phyloP scores from a whole-genome alignment of 2,888 invertebrate genomes.

The Andrena bicolor region DNA sequence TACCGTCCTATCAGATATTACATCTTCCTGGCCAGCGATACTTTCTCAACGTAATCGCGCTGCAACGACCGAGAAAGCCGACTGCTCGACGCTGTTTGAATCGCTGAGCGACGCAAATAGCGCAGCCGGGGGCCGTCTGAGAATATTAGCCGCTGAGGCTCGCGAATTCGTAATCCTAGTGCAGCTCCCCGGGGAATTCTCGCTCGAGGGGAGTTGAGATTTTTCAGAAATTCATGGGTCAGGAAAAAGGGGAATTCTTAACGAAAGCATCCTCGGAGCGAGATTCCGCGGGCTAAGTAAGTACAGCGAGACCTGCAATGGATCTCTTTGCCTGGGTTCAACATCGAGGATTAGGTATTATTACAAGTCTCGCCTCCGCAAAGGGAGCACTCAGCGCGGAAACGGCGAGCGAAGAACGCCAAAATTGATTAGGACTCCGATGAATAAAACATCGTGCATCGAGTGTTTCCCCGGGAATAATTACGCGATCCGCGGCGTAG shows the following conservation, averaged over 20 bases:
- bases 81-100: conserved; percentile 4
- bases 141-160: neutral
- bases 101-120: conserved; percentile 47
- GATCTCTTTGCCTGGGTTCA: too few relatives aligned
- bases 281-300: too few relatives aligned
- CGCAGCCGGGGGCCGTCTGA: neutral
- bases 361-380: neutral
- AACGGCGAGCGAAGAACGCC: conserved; percentile 1
- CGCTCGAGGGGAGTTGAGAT: neutral
- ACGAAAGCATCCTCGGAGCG: too few relatives aligned
- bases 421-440: conserved; percentile 29
- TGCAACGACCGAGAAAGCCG: neutral
- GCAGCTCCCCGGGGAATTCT: neutral
- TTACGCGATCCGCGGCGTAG: conserved; percentile 31
- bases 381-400: conserved; percentile 6
- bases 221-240: neutral
- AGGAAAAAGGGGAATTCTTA: neutral
- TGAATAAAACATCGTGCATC: conserved; percentile 43
- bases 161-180: conserved; percentile 16
- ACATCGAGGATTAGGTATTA: too few relatives aligned
- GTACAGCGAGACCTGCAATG: too few relatives aligned
- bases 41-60: conserved; percentile 22
- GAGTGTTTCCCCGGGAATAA: conserved; percentile 41
- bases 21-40: conserved; percentile 1
- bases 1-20: conserved; percentile 46